Base-by-base conservation (phyloP, 2,888 invertebrate species). In the Arctia plantaginis region DNA sequence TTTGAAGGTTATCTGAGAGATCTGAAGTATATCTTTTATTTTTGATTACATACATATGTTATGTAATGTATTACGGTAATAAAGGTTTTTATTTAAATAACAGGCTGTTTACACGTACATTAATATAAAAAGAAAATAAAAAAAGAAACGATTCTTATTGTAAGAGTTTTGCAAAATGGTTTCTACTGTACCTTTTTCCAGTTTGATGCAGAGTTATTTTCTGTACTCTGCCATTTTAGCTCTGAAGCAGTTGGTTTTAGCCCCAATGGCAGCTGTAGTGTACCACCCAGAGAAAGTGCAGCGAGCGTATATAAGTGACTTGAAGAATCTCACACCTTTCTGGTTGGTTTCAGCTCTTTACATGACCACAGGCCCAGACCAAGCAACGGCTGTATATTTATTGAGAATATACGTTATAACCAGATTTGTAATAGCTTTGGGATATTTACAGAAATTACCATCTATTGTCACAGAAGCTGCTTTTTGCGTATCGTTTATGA, bases 341-440 rank as follows among this genome's bases (percentile, higher is more conserved):
- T 93, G 93, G 92, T 72, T 93, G n/a, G 88, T 92, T 0, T 89
- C 90, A 18, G 92, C 85, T 0, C 71, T 93, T 1, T 93, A 92
- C 33, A 85, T 90, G 78, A 92, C 91, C 0, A 92, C 91, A 0
- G 79, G 78, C 0, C 92, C 92, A 0, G 85, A 89, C 23, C 72
- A 80, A 6, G 20, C n/a, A 0, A 83, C 86, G 0, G 87, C 91
- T 0, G 44, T 89, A 15, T 59, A 72, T 0, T 78, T 93, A 0
- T 69, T 93, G 4, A 83, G 92, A 0, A 35, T 81, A 0, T 92
- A 84, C 62, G 86, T 88, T 0, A 8, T 77, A 4, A 89, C 91
- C 0, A 85, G 92, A 74, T 66, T 90, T 3, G 72, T 92, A 1
- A 79, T 89, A 3, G 89, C 87, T 0, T 8, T 86, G 0, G 88